Percentiles rank a stretch among this genome's conserved stretches.
phyloP scores from a whole-genome alignment of 1,140 invertebrate genomes.

The Octopus sinensis region DNA sequence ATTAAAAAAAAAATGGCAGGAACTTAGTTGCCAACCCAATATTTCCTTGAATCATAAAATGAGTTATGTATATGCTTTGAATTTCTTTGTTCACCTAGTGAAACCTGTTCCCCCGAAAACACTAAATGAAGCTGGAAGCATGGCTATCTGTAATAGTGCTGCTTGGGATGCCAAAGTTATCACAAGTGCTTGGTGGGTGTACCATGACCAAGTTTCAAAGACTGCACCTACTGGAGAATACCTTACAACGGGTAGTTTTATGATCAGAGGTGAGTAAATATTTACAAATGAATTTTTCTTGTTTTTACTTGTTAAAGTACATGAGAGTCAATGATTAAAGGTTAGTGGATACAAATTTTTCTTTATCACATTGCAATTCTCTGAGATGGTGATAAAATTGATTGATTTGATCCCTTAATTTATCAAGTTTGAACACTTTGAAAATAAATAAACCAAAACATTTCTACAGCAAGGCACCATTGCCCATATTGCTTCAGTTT shows the following conservation, averaged over 20 bases:
- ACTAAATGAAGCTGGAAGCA: constrained; percentile 91
- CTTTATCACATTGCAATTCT: too few species aligned
- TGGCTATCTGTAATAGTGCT: constrained; percentile 94
- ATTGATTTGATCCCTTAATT: too few species aligned
- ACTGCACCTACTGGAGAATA: constrained; percentile 97
- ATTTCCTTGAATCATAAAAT: too few species aligned
- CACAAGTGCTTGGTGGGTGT: constrained; percentile 94
- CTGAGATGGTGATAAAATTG: too few species aligned
- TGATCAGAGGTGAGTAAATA: constrained; percentile 77
- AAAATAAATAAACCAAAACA: too few species aligned
- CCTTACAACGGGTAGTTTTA: constrained; percentile 85
- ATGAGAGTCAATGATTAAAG: too few species aligned
- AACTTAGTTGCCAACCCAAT: too few species aligned
- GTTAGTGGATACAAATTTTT: too few species aligned
- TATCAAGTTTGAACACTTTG: too few species aligned
- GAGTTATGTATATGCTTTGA: not conserved
- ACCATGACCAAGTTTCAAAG: constrained; percentile 92
- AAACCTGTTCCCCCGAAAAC: constrained; percentile 78
- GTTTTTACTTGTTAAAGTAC: too few species aligned
- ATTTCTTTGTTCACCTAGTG: constrained; percentile 26
- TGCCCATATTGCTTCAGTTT: too few species aligned
- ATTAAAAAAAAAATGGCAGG: not conserved
- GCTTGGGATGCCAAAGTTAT: constrained; percentile 97
- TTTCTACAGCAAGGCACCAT: too few species aligned
- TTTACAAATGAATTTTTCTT: not conserved